Evolutionary conservation across 2,888 invertebrate genomes (phyloP).

Genomic region (Gordius sp.): DNA sequence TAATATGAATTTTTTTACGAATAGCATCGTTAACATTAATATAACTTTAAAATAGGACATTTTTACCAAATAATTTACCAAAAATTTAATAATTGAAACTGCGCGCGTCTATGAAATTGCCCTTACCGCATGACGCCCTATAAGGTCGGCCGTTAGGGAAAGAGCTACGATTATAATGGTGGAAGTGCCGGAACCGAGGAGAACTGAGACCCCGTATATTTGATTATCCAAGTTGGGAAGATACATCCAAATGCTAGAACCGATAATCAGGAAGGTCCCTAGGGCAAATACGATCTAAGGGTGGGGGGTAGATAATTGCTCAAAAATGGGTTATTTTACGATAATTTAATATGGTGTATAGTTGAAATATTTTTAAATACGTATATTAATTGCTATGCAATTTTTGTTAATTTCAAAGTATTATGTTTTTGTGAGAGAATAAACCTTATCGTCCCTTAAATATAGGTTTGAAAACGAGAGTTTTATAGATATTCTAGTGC

Average conservation of each 20-base stretch:
- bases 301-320: too few relatives aligned
- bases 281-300: slow-evolving; percentile 39
- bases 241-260: slow-evolving; percentile 44
- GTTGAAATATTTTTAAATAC: too few relatives aligned
- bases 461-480: too few relatives aligned
- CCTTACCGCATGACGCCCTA: slow-evolving; percentile 45
- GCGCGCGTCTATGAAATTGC: background rate
- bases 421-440: too few relatives aligned
- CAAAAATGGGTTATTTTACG: too few relatives aligned
- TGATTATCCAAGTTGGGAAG: slow-evolving; percentile 26
- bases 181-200: slow-evolving; percentile 55
- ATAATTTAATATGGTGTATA: too few relatives aligned
- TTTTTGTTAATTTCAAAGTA: background rate
- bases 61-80: too few relatives aligned
- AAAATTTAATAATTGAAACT: background rate
- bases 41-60: too few relatives aligned
- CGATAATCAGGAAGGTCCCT: slow-evolving; percentile 40
- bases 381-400: background rate
- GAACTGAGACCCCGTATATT: slow-evolving; percentile 43
- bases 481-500: too few relatives aligned
- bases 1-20: too few relatives aligned
- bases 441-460: too few relatives aligned
- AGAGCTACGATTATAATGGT: slow-evolving; percentile 61
- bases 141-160: slow-evolving; percentile 61
- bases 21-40: too few relatives aligned